Conservation (phyloP, 1,140 invertebrate species). For the Antheraea mylitta region DNA sequence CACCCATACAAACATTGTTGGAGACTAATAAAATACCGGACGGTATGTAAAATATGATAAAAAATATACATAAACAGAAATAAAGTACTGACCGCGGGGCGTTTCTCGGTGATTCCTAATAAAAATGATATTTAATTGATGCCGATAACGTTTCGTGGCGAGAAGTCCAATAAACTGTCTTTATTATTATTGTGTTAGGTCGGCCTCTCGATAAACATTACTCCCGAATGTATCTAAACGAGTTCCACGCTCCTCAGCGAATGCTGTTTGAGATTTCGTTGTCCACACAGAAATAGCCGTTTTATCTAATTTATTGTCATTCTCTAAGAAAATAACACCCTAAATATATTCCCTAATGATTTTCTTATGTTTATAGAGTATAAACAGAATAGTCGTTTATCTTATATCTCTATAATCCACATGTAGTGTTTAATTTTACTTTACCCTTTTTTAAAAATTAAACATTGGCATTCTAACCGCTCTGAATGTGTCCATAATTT, state of each 20-base stretch:
- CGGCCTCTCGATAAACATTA: constrained; percentile 60
- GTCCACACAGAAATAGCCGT: constrained; percentile 17
- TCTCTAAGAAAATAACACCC: neutral
- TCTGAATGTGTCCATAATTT: too few species aligned
- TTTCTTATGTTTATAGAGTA: neutral
- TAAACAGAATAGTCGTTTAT: neutral
- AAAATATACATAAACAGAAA: constrained; percentile 40
- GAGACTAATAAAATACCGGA: constrained; percentile 25
- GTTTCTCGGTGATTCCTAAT: constrained; percentile 63
- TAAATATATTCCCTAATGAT: neutral
- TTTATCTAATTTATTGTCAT: constrained; percentile 25
- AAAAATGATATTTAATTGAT: constrained; percentile 78
- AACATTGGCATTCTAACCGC: too few species aligned
- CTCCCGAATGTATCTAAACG: constrained; percentile 35
- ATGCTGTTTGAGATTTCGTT: constrained; percentile 34
- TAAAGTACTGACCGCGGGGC: constrained; percentile 56
- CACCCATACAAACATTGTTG: constrained; percentile 27
- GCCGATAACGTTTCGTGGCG: constrained; percentile 64
- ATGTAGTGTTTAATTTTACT: neutral
- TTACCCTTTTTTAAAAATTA: neutral
- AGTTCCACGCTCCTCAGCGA: constrained; percentile 27
- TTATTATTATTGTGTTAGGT: constrained; percentile 73
- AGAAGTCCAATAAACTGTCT: constrained; percentile 69
- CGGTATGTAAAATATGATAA: constrained; percentile 30
- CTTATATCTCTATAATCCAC: neutral